Percentiles rank a stretch among this genome's conserved stretches.
Conservation (phyloP, 2,113 vertebrate genomes). For the Gracilinanus agilis region DNA sequence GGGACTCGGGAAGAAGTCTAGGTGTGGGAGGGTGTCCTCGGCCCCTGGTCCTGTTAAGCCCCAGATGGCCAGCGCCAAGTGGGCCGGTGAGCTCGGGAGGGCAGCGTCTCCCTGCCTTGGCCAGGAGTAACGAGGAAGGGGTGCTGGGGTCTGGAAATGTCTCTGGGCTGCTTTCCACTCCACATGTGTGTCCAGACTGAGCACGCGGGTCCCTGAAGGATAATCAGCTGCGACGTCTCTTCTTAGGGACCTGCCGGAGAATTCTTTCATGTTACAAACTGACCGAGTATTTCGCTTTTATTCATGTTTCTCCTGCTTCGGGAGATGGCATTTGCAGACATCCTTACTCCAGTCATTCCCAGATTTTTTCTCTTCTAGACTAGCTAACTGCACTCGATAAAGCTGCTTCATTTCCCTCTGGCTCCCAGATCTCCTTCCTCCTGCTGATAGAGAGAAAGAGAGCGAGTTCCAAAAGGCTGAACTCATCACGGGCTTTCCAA, state of each 20-base stretch:
- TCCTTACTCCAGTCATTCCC: slow-evolving; percentile 14
- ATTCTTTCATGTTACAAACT: slow-evolving; percentile 20
- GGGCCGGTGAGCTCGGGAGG: slow-evolving; percentile 60
- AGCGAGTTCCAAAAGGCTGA: slow-evolving; percentile 36
- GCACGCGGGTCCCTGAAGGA: not conserved
- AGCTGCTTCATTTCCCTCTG: slow-evolving; percentile 16
- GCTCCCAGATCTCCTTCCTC: slow-evolving; percentile 14
- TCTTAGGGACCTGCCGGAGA: not conserved
- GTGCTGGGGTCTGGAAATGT: slow-evolving; percentile 6
- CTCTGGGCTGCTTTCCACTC: slow-evolving; percentile 32
- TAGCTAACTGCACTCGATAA: slow-evolving; percentile 36
- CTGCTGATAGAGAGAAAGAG: slow-evolving; percentile 38
- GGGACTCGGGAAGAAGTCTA: slow-evolving; percentile 60
- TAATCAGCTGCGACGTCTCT: not conserved
- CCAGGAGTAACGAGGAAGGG: slow-evolving; percentile 27
- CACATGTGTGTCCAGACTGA: not conserved
- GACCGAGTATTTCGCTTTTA: slow-evolving; percentile 35
- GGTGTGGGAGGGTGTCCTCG: not conserved
- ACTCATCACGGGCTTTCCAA: slow-evolving; percentile 32
- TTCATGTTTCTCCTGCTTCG: slow-evolving; percentile 30
- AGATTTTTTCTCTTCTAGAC: not conserved
- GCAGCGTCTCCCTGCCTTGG: not conserved
- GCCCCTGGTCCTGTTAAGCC: too few relatives aligned
- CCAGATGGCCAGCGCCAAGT: not conserved
- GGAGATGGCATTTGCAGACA: slow-evolving; percentile 9